These are phyloP conservation scores for Anisognathus igniventris DNA, from an alignment of 2,797 vertebrate genomes.

Conservation along the genomic window DNA sequence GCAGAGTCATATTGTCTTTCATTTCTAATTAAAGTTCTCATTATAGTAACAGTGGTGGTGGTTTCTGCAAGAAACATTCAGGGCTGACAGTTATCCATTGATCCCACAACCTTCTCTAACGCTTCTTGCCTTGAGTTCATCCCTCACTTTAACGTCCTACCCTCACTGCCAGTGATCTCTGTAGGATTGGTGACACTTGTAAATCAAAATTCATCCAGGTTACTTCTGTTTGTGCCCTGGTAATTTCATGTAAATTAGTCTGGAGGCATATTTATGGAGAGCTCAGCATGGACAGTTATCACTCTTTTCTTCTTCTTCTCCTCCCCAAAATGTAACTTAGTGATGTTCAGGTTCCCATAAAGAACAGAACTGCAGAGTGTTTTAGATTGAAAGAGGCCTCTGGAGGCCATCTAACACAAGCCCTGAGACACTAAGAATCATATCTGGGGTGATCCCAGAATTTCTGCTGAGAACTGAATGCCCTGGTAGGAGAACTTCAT, in stretches of 20 bases:
- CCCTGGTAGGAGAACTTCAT: accelerated
- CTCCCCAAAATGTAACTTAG: background rate
- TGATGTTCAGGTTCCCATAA: background rate
- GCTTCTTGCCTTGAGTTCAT: background rate
- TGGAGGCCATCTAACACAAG: background rate
- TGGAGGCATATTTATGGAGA: background rate
- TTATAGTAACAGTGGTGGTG: background rate
- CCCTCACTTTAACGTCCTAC: background rate
- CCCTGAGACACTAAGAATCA: background rate
- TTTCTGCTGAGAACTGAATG: background rate
- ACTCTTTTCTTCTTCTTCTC: background rate
- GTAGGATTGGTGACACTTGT: background rate
- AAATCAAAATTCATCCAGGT: background rate
- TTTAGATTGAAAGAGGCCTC: background rate
- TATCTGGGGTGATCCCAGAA: background rate
- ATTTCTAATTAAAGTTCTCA: background rate
- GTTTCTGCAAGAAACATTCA: background rate
- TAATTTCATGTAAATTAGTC: background rate
- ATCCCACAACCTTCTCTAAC: background rate
- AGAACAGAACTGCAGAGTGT: background rate
- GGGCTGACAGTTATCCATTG: background rate
- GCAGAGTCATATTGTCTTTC: background rate
- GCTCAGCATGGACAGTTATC: background rate
- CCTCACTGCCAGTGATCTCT: background rate
- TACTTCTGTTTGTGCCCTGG: background rate